Evolutionary conservation across 2,113 vertebrate species (phyloP), one percentile per base, ranked within the genome.

Genomic region (Collichthys lucidus): DNA sequence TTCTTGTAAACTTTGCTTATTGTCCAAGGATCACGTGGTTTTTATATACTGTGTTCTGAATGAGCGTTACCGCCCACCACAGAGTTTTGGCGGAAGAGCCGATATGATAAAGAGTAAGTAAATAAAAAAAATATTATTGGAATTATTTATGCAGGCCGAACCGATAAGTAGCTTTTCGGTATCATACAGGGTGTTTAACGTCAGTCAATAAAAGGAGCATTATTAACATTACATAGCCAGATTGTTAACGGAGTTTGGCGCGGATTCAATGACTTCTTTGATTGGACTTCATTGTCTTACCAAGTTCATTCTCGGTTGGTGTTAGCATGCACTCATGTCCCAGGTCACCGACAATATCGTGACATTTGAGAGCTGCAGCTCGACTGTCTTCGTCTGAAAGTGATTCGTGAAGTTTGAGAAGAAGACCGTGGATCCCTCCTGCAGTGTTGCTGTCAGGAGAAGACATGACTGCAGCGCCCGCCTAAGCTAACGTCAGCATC

Each of bases 281-380:
- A 17, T 8, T 2, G 16, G 5, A 73, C 57, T 67, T 60, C 1
- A 0, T 4, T 1, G 16, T 52, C 88, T 88, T 94, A 99, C 98
- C 97, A 70, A 96, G 94, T 53, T 93, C 91, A 91, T 79, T 87
- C 73, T 96, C 92, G 10, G 68, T 91, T 29, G 72, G 26, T 24
- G 94, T 91, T 31, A 94, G 80, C 94, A 98, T 89, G 86, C 97
- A 98, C 20, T 96, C 95, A 73, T 98, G 96, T 8, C 89, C 96
- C 91, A 99, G 31, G 73, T 95, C 88, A n/a, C 94, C 94, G 20
- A 99, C 89, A 55, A 97, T 90, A 59, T 95, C 95, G 77, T 95
- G 95, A 14, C 94, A 95, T 24, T 80, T 92, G 66, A 95, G 3
- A 2, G 96, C 94, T 0, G 94, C 94, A 2, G 84, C 46, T 61